phyloP scores from a whole-genome alignment of 1,140 invertebrate species.

The Hypsibius dujardini region DNA sequence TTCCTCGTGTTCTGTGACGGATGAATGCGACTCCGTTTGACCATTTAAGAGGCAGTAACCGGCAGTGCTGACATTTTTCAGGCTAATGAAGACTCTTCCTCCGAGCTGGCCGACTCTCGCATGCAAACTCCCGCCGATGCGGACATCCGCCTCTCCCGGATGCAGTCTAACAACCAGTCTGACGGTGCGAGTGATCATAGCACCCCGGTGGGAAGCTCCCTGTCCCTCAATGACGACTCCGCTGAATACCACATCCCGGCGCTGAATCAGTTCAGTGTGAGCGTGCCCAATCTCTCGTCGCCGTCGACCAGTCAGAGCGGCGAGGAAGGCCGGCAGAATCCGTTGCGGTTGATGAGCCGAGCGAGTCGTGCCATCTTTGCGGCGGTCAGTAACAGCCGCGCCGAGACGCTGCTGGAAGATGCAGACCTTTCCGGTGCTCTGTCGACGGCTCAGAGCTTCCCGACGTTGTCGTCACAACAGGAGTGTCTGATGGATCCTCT shows the following conservation, averaged over 20 bases:
- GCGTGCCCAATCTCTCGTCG: not conserved
- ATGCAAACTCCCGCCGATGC: not conserved
- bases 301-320: not conserved
- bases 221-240: not conserved
- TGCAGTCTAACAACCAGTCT: not conserved
- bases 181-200: not conserved
- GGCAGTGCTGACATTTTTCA: not conserved
- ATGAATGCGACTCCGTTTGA: not conserved
- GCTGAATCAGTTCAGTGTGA: conserved; percentile 12
- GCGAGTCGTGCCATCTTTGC: too few relatives aligned
- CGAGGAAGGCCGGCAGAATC: too few relatives aligned
- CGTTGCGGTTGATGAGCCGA: too few relatives aligned
- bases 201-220: not conserved
- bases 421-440: not conserved
- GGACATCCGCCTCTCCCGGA: not conserved
- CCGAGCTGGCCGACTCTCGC: conserved; percentile 2
- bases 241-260: not conserved
- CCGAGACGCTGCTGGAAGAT: not conserved
- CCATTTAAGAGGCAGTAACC: not conserved
- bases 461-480: not conserved
- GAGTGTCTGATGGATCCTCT: not conserved
- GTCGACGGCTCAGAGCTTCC: not conserved
- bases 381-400: too few relatives aligned
- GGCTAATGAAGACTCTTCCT: not conserved
- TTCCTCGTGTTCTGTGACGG: not conserved